These are phyloP conservation scores for Rhea pennata DNA, from an alignment of 2,113 vertebrate genomes.

Conservation along the genomic window DNA sequence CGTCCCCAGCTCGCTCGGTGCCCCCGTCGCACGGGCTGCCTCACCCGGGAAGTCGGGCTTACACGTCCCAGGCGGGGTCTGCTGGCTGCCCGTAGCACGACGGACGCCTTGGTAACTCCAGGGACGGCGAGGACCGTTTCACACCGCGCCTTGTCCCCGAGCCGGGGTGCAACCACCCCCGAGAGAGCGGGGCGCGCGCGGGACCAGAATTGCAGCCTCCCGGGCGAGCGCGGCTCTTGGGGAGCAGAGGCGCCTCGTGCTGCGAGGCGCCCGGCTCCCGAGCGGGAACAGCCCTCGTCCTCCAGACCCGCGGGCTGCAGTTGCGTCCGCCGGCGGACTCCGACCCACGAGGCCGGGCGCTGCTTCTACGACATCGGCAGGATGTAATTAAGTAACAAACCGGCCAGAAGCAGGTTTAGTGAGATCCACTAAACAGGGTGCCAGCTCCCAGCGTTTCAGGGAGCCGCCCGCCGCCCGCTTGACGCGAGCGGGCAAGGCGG, in stretches of 20 bases:
- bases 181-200: neutral
- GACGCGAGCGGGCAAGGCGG: neutral
- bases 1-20: neutral
- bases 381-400: neutral
- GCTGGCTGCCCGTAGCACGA: conserved; percentile 5
- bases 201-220: neutral
- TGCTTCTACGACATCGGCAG: neutral
- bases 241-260: neutral
- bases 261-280: neutral
- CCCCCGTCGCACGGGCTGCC: neutral
- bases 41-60: conserved; percentile 9
- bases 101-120: neutral
- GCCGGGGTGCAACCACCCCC: neutral
- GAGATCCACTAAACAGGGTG: neutral
- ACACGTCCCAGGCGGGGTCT: neutral
- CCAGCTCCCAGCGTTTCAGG: neutral
- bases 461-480: neutral
- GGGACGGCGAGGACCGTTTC: neutral
- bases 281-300: neutral
- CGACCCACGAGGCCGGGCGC: neutral
- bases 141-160: neutral
- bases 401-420: neutral
- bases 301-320: neutral
- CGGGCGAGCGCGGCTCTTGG: fast-evolving
- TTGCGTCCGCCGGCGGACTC: neutral